phyloP scores from a whole-genome alignment of 35 echinoderm and acorn worm species.

The Chiridota heheva region DNA sequence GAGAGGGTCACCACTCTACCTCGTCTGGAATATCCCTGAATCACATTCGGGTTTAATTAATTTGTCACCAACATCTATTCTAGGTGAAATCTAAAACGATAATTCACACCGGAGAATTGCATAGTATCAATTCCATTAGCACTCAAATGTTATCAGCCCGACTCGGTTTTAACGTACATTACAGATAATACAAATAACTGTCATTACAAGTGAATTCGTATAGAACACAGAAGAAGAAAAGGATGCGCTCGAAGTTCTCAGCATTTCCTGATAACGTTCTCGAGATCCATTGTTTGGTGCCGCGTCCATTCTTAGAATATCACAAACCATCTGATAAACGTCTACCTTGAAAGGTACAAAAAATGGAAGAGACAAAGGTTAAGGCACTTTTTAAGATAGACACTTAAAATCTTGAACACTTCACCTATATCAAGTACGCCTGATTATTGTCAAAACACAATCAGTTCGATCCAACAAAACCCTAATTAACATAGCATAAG shows the following conservation, averaged over 20 bases:
- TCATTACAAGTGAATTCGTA: no score
- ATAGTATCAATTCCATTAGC: no score
- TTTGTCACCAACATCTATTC: no score
- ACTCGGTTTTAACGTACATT: no score
- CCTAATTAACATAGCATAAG: background rate
- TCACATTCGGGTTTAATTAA: no score
- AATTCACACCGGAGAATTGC: no score
- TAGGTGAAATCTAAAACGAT: no score
- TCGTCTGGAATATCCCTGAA: no score
- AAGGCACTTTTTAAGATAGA: background rate
- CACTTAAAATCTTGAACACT: background rate
- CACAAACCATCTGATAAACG: slow-evolving; percentile 82
- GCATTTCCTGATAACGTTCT: slow-evolving; percentile 42
- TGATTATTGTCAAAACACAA: background rate
- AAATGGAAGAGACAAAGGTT: background rate
- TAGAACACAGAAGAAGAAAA: no score
- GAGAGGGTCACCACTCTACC: no score
- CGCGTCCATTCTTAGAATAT: slow-evolving; percentile 65
- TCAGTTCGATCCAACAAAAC: background rate
- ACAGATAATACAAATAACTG: no score
- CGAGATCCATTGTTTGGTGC: slow-evolving; percentile 89
- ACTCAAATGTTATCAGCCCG: no score
- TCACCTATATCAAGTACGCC: background rate
- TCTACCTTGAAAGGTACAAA: slow-evolving; percentile 41
- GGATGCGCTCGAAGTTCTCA: background rate